Conservation (phyloP, 2,888 invertebrate species). For the Tolmerus cingulatus region DNA sequence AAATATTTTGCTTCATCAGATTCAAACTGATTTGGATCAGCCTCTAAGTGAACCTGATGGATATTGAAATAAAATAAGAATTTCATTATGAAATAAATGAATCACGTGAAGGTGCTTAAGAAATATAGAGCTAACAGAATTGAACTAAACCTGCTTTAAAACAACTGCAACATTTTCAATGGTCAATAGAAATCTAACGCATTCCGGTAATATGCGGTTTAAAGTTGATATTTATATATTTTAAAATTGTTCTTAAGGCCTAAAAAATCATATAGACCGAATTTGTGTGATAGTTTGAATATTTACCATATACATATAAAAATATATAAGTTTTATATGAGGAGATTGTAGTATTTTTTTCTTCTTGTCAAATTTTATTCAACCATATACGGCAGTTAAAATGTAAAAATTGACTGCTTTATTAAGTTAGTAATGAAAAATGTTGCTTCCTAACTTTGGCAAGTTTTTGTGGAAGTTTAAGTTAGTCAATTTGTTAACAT, state of each 20-base stretch:
- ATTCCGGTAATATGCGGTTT: too few species aligned
- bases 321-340: too few species aligned
- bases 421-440: neutral
- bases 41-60: conserved; percentile 80
- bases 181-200: too few species aligned
- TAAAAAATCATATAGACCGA: too few species aligned
- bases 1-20: conserved; percentile 69
- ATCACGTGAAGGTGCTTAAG: neutral
- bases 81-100: neutral
- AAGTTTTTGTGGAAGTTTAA: neutral
- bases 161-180: too few species aligned
- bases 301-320: too few species aligned
- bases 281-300: too few species aligned
- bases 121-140: neutral
- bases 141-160: neutral
- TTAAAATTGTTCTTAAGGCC: too few species aligned
- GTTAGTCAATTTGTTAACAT: neutral
- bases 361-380: too few species aligned
- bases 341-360: too few species aligned
- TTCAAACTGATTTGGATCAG: conserved; percentile 75
- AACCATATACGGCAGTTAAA: too few species aligned
- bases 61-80: neutral
- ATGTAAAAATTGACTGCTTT: neutral
- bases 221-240: too few species aligned
- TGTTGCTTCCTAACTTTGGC: neutral